phyloP scores from a whole-genome alignment of 2,888 invertebrate genomes.

The Nemoura dubitans region DNA sequence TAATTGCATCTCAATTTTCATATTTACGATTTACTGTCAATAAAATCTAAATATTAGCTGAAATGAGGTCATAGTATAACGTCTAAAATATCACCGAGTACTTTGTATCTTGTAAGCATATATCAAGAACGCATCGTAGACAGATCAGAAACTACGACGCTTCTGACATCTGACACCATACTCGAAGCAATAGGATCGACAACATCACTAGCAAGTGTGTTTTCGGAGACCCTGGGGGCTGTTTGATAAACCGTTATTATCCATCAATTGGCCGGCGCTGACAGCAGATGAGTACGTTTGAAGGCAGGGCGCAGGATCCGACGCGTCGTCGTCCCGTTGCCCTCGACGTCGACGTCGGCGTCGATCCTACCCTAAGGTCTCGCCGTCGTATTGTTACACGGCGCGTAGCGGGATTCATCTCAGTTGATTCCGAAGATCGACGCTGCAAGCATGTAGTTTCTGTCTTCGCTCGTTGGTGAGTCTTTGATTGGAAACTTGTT shows the following conservation, averaged over 20 bases:
- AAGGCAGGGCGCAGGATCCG: background rate
- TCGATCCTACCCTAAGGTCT: background rate
- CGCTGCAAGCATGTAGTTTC: background rate
- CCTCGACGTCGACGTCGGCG: background rate
- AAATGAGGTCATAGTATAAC: too few species aligned
- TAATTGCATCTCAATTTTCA: too few species aligned
- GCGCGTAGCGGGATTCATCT: background rate
- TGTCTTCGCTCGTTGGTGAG: background rate
- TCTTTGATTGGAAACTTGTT: background rate
- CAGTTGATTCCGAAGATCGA: background rate
- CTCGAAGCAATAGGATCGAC: background rate
- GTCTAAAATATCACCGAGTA: too few species aligned
- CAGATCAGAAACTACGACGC: background rate
- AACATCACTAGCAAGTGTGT: background rate
- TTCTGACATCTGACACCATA: background rate
- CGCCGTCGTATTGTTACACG: background rate
- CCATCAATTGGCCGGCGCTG: background rate
- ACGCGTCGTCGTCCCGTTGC: background rate
- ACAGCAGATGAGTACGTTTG: slow-evolving; percentile 5
- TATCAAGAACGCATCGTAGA: too few species aligned
- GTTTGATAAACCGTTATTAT: slow-evolving; percentile 5
- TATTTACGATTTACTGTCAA: too few species aligned
- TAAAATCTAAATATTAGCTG: too few species aligned
- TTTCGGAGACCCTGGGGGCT: background rate
- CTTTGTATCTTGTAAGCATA: too few species aligned